Conservation (phyloP, 2,888 invertebrate genomes). For the Erebia aethiops region DNA sequence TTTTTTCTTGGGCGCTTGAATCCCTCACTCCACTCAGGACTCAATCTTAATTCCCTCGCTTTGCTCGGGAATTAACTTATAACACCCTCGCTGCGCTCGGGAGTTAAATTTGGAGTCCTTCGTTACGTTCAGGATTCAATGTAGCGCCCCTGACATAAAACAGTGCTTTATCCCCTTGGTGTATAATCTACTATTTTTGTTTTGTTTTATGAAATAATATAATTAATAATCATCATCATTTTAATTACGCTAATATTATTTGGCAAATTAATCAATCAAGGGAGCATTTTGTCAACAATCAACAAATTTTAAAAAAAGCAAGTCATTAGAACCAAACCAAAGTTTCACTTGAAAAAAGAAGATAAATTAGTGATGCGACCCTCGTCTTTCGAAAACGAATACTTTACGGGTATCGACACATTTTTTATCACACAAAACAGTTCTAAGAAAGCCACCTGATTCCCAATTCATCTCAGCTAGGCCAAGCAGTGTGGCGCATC, state of each 20-base stretch:
- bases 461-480: conserved; percentile 65
- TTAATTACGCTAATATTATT: neutral
- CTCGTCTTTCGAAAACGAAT: conserved; percentile 50
- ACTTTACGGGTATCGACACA: conserved; percentile 64
- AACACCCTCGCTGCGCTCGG: too few relatives aligned
- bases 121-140: too few relatives aligned
- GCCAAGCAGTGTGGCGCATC: conserved; percentile 48
- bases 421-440: conserved; percentile 53
- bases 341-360: conserved; percentile 26
- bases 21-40: too few relatives aligned
- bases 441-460: conserved; percentile 56
- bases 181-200: too few relatives aligned
- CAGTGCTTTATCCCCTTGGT: too few relatives aligned
- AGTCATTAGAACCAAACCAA: conserved; percentile 22
- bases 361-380: conserved; percentile 48
- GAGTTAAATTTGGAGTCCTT: too few relatives aligned
- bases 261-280: neutral
- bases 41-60: too few relatives aligned
- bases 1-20: too few relatives aligned
- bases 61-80: too few relatives aligned
- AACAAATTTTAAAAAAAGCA: conserved; percentile 15
- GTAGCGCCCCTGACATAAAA: too few relatives aligned
- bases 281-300: conserved; percentile 1
- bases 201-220: too few relatives aligned
- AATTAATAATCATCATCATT: neutral